phyloP scores from a whole-genome alignment of 2,888 invertebrate genomes.

The Xylocampa areola region DNA sequence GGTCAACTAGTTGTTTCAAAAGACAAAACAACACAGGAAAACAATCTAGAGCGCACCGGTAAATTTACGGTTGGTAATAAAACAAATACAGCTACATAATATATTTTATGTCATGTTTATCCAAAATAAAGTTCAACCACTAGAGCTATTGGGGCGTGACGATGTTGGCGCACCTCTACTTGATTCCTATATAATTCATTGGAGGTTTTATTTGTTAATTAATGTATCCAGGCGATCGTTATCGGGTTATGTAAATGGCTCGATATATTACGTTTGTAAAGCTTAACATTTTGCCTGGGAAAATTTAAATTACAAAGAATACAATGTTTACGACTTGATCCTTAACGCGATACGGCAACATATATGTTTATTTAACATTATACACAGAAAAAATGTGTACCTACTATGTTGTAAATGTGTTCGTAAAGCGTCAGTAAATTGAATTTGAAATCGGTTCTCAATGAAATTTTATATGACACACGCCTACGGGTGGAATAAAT shows the following conservation, averaged over 20 bases:
- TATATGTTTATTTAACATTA: not conserved
- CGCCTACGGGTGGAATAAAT: no score
- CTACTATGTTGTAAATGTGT: no score
- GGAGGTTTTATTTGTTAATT: slow-evolving; percentile 45
- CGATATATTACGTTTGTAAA: slow-evolving; percentile 31
- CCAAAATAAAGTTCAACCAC: slow-evolving; percentile 40
- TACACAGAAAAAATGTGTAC: not conserved
- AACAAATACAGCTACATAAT: slow-evolving; percentile 27
- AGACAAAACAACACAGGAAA: no score
- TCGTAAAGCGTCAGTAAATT: not conserved
- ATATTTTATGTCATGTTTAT: slow-evolving; percentile 36
- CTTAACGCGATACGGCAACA: slow-evolving; percentile 1
- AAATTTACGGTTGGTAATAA: slow-evolving; percentile 14
- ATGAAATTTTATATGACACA: not conserved
- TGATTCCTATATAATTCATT: slow-evolving; percentile 27
- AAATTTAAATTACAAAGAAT: slow-evolving; percentile 14
- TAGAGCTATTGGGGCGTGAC: slow-evolving; percentile 22
- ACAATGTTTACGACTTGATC: slow-evolving; percentile 34
- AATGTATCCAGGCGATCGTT: slow-evolving; percentile 33
- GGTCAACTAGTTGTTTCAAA: no score
- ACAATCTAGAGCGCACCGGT: not conserved
- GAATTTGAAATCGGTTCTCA: not conserved
- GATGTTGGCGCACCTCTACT: slow-evolving; percentile 40
- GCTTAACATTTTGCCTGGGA: slow-evolving; percentile 3
- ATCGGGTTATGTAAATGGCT: slow-evolving; percentile 31